A percentile compares a stretch with the other conserved stretches of the same genome.
Evolutionary conservation across 2,888 invertebrate genomes (phyloP).

Genomic region (Ischnura elegans): DNA sequence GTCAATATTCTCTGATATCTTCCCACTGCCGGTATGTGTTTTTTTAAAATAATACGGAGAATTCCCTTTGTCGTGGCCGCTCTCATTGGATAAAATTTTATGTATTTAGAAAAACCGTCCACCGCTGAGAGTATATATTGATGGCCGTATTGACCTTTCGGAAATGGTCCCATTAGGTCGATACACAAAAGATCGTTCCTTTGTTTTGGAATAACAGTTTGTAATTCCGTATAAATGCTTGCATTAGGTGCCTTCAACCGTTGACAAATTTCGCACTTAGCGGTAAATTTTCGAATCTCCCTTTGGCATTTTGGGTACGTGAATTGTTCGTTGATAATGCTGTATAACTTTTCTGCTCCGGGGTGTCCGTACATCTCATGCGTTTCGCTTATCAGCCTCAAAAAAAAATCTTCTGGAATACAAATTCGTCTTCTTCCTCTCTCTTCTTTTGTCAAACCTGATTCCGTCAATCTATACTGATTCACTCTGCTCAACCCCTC

Average conservation of each 20-base stretch:
- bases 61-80: too few relatives aligned
- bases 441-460: too few relatives aligned
- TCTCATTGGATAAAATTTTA: not conserved
- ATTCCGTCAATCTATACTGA: too few relatives aligned
- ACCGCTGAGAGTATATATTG: not conserved
- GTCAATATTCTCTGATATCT: not conserved
- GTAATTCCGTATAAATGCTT: not conserved
- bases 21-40: not conserved
- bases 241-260: not conserved
- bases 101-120: not conserved
- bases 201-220: not conserved
- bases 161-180: not conserved
- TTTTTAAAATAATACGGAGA: not conserved
- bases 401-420: too few relatives aligned
- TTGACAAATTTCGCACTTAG: not conserved
- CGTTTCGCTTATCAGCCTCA: not conserved
- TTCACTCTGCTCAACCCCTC: too few relatives aligned
- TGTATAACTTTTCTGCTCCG: not conserved
- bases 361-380: not conserved
- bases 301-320: not conserved
- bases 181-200: not conserved
- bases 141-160: not conserved
- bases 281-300: not conserved
- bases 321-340: not conserved
- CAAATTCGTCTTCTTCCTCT: too few relatives aligned